Conservation (phyloP, 2,797 vertebrate genomes). For the Propithecus perrieri region DNA sequence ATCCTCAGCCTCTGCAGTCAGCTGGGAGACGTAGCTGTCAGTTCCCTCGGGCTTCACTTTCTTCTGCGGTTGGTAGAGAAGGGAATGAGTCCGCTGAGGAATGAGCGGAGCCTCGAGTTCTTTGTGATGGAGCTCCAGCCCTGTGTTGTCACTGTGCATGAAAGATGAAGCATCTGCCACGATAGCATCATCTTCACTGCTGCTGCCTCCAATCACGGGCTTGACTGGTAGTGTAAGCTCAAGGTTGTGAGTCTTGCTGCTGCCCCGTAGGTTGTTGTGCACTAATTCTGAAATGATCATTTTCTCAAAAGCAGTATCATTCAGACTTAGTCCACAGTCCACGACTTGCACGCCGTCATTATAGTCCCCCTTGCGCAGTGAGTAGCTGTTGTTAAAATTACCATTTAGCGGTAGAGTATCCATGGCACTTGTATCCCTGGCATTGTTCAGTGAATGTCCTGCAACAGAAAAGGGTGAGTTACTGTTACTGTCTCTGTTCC, state of each 20-base stretch:
- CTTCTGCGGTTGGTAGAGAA: conserved; percentile 99
- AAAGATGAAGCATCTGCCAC: conserved; percentile 95
- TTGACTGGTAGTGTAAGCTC: conserved; percentile 93
- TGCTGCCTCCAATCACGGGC: conserved; percentile 91
- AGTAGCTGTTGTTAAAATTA: conserved; percentile 99
- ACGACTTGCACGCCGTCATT: conserved; percentile 95
- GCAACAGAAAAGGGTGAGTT: conserved; percentile 86
- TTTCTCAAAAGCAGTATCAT: conserved; percentile 98
- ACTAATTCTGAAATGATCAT: conserved; percentile 99
- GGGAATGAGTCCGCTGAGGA: conserved; percentile 99
- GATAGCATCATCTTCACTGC: conserved; percentile 93
- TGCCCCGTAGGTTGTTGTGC: conserved; percentile 98
- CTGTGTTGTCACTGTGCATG: conserved; percentile 92
- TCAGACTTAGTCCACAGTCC: conserved; percentile 98
- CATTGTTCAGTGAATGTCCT: conserved; percentile 99
- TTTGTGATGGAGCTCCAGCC: conserved; percentile 94
- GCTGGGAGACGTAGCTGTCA: conserved; percentile 92
- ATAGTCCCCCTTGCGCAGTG: conserved; percentile 97
- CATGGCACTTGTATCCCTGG: conserved; percentile 99
- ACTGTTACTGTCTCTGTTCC: not conserved
- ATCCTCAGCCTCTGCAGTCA: conserved; percentile 92
- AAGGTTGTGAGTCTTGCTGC: conserved; percentile 94
- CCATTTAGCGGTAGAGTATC: conserved; percentile 99
- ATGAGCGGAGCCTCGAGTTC: conserved; percentile 97
- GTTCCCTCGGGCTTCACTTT: conserved; percentile 93